phyloP scores from a whole-genome alignment of 2,113 vertebrate genomes.

The Pseudois nayaur region DNA sequence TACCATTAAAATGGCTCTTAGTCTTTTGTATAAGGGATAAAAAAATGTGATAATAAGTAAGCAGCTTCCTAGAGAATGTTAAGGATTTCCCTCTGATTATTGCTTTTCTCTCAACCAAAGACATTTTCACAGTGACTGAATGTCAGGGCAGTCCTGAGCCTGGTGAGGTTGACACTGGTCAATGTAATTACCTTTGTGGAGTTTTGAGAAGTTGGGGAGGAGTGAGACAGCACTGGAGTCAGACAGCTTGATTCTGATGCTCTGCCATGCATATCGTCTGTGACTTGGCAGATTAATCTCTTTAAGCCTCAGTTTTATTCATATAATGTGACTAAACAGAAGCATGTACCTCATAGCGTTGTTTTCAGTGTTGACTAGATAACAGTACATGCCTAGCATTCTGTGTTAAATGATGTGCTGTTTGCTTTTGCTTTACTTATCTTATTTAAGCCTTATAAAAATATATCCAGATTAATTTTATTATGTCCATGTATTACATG shows the following conservation, averaged over 20 bases:
- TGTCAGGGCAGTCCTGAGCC: background rate
- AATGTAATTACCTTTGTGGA: rapidly evolving
- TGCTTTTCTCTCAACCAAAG: background rate
- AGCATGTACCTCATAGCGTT: background rate
- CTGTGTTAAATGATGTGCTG: background rate
- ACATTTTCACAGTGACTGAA: background rate
- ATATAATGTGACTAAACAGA: background rate
- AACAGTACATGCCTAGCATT: background rate
- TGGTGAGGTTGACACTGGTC: background rate
- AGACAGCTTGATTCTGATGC: background rate
- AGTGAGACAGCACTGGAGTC: background rate
- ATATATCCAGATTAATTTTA: background rate
- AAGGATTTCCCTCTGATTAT: background rate
- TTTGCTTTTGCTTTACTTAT: background rate
- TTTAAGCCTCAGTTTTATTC: background rate
- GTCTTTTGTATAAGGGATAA: background rate
- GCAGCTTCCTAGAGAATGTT: background rate
- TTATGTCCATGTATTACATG: background rate
- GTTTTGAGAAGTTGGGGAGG: background rate
- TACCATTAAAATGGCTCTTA: background rate
- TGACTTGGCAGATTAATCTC: background rate
- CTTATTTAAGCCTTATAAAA: background rate
- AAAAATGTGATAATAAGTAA: background rate
- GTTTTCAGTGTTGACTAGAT: background rate
- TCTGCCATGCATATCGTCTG: rapidly evolving